Conservation (phyloP, 2,888 invertebrate genomes). For the Serrognathus titanus region DNA sequence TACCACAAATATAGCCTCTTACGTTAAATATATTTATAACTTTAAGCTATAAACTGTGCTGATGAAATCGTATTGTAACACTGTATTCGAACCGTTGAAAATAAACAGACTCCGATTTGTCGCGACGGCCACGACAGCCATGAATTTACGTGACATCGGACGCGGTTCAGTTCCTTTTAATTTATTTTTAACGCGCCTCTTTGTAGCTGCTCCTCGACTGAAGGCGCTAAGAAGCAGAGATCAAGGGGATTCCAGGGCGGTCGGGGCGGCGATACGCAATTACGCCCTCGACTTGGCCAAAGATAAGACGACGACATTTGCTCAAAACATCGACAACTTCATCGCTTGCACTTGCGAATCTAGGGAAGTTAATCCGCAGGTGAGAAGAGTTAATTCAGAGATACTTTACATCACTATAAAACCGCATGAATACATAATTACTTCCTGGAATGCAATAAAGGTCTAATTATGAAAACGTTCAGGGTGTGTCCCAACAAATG, state of each 20-base stretch:
- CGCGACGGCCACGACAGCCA: not conserved
- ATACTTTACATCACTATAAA: no score
- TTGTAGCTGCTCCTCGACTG: conserved; percentile 73
- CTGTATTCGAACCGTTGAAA: no score
- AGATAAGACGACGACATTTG: conserved; percentile 85
- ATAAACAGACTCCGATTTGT: not conserved
- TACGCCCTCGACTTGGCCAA: conserved; percentile 79
- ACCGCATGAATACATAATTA: no score
- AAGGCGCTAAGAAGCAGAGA: conserved; percentile 63
- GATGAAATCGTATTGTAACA: no score
- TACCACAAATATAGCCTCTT: no score
- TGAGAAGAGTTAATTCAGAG: conserved; percentile 26
- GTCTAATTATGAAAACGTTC: not conserved
- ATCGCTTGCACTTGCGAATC: conserved; percentile 90
- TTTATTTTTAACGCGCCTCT: conserved; percentile 21
- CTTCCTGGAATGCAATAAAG: no score
- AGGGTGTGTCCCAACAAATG: not conserved
- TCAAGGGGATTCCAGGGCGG: conserved; percentile 55
- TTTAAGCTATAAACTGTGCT: no score
- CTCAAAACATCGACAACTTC: conserved; percentile 89
- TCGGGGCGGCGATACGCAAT: conserved; percentile 70
- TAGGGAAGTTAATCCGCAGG: conserved; percentile 81
- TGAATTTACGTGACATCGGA: not conserved
- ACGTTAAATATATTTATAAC: no score
- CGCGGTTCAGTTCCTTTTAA: not conserved